Conservation (phyloP, 2,797 vertebrate species). For the Lerista edwardsae region DNA sequence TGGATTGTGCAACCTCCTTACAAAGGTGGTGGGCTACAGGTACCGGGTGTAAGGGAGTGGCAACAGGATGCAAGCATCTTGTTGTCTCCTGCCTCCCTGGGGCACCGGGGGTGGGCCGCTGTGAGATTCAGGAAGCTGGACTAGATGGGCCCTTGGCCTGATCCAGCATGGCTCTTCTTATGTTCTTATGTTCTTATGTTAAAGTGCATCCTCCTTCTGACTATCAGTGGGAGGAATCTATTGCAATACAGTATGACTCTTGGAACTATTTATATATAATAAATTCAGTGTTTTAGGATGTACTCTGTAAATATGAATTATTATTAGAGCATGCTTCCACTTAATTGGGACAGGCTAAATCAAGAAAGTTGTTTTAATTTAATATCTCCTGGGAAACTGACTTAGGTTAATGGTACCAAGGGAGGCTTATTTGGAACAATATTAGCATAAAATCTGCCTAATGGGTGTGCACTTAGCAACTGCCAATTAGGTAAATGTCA, state of each 20-base stretch:
- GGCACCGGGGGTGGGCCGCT: no score
- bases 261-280: constrained; percentile 5
- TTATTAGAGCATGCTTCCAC: not conserved
- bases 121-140: no score
- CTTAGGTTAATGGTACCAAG: constrained; percentile 8
- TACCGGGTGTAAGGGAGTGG: no score
- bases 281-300: not conserved
- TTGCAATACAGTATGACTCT: not conserved
- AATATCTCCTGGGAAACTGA: constrained; percentile 16
- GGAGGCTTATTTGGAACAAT: constrained; percentile 23
- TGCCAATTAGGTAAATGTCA: constrained; percentile 3
- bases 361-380: constrained; percentile 37
- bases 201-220: not conserved
- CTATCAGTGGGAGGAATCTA: not conserved
- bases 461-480: not conserved
- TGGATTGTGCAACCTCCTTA: no score
- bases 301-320: constrained; percentile 1
- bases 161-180: no score
- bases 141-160: no score
- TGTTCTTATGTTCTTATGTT: no score
- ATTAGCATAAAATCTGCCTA: not conserved
- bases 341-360: not conserved
- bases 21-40: no score
- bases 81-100: no score
- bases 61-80: no score